These are phyloP conservation scores for Telmatochromis sp. DNA, from an alignment of 2,113 vertebrate genomes.

Conservation along the genomic window DNA sequence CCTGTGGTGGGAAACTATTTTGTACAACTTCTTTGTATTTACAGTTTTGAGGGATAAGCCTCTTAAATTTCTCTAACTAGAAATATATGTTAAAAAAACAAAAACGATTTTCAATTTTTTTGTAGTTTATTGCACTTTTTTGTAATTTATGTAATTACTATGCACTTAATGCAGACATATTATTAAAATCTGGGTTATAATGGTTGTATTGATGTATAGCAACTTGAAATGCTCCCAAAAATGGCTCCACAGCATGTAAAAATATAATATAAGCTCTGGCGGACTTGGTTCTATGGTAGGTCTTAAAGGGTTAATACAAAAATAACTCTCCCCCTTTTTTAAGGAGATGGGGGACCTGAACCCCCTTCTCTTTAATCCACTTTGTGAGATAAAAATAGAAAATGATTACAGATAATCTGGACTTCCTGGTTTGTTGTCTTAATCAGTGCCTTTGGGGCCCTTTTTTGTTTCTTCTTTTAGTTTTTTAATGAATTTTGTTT, in stretches of 20 bases:
- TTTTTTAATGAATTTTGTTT: background rate
- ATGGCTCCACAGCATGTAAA: no score
- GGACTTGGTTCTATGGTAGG: no score
- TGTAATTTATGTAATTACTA: no score
- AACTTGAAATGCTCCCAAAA: no score
- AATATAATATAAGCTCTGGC: accelerated
- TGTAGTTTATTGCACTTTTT: no score
- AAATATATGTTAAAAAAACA: no score
- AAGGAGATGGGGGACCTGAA: background rate
- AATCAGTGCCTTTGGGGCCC: background rate
- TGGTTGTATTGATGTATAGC: no score
- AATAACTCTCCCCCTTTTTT: background rate
- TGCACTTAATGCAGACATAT: no score
- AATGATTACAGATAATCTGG: background rate
- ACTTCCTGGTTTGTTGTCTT: background rate
- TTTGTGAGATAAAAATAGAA: background rate
- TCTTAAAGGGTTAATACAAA: background rate
- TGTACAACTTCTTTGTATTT: no score
- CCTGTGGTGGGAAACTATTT: no score
- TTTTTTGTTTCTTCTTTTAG: background rate
- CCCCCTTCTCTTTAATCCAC: accelerated
- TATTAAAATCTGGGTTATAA: accelerated
- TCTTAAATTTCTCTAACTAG: no score
- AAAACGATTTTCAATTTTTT: accelerated
- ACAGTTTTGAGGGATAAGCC: no score